phyloP scores from a whole-genome alignment of 2,113 vertebrate genomes.

The Penelope pileata region DNA sequence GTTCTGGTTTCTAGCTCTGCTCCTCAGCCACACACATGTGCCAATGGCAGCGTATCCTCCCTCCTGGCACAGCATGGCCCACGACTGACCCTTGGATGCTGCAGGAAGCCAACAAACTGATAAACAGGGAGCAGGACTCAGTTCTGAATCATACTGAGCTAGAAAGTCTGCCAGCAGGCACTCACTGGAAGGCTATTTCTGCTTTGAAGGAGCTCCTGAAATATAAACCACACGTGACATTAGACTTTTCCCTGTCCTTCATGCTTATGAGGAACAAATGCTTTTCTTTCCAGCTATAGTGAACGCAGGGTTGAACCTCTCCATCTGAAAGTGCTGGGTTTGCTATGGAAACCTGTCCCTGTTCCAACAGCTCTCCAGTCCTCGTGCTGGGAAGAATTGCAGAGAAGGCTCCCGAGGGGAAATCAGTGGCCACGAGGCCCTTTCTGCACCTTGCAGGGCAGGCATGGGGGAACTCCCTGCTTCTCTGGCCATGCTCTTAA shows the following conservation, averaged over 20 bases:
- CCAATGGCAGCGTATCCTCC: not conserved
- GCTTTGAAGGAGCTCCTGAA: not conserved
- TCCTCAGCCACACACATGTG: not conserved
- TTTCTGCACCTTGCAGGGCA: not conserved
- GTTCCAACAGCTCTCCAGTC: not conserved
- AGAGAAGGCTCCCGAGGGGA: not conserved
- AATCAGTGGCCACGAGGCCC: accelerated
- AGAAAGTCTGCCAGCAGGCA: not conserved
- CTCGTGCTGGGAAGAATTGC: not conserved
- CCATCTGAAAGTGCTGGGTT: not conserved
- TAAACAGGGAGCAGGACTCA: not conserved
- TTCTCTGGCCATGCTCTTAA: not conserved
- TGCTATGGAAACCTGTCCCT: conserved; percentile 51
- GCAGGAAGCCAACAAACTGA: accelerated
- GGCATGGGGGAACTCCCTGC: not conserved
- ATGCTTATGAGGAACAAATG: not conserved
- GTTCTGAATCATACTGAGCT: not conserved
- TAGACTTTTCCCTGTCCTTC: not conserved
- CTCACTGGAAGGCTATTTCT: not conserved
- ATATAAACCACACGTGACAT: not conserved
- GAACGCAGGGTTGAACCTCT: not conserved
- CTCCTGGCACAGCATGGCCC: not conserved
- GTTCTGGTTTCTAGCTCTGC: not conserved
- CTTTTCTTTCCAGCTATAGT: not conserved
- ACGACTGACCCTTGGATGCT: not conserved